Evolutionary conservation across 2,888 invertebrate genomes (phyloP).

Genomic region (Eugnorisma glareosa): DNA sequence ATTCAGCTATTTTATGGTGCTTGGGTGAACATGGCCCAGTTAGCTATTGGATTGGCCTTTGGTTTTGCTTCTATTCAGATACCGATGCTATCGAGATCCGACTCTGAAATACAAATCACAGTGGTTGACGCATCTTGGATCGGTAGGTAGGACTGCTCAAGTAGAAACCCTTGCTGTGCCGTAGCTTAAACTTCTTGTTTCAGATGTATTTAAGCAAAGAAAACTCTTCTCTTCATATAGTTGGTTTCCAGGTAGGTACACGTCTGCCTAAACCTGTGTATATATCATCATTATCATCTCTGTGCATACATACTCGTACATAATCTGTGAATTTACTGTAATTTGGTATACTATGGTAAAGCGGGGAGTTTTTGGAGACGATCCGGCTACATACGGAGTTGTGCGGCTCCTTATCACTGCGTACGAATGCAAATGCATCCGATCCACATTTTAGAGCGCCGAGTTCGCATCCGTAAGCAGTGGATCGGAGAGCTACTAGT

Average conservation of each 20-base stretch:
- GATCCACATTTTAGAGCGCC: background rate
- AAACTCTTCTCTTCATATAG: background rate
- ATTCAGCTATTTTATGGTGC: slow-evolving; percentile 79
- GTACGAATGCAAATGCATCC: background rate
- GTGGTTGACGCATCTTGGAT: slow-evolving; percentile 91
- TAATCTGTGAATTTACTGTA: background rate
- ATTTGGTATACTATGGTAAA: background rate
- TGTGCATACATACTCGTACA: no score
- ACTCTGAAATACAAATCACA: slow-evolving; percentile 84
- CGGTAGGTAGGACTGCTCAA: slow-evolving; percentile 80
- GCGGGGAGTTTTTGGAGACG: background rate
- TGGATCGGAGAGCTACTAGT: background rate
- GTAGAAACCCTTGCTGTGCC: background rate
- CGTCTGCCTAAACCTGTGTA: background rate
- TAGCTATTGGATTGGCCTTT: slow-evolving; percentile 91
- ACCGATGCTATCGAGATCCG: slow-evolving; percentile 86
- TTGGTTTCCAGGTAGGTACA: background rate
- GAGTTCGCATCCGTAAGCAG: background rate
- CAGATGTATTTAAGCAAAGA: background rate
- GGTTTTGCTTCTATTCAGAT: slow-evolving; percentile 91
- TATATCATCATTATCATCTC: no score
- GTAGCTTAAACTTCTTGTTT: background rate
- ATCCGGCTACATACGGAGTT: background rate
- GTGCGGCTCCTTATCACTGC: background rate
- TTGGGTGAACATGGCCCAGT: slow-evolving; percentile 89